These are phyloP conservation scores for Drosophila barbarae DNA, from an alignment of 2,888 invertebrate genomes.

Conservation along the genomic window DNA sequence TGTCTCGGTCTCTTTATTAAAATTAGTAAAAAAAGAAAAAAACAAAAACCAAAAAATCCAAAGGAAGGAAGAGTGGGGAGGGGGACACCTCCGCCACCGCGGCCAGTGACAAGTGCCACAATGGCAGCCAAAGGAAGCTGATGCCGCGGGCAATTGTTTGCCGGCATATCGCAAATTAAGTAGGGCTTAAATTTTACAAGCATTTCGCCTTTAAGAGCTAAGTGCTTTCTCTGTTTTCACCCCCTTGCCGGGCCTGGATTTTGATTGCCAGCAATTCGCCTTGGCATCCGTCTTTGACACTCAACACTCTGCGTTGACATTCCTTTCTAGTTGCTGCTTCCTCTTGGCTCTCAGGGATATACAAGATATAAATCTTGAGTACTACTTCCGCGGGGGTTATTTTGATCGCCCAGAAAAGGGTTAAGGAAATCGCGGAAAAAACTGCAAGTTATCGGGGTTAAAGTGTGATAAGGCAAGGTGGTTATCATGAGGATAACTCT, in stretches of 20 bases:
- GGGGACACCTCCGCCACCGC: constrained; percentile 9
- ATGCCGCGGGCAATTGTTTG: constrained; percentile 69
- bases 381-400: too few species aligned
- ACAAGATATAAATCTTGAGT: too few species aligned
- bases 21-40: constrained; percentile 75
- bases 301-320: constrained; percentile 51
- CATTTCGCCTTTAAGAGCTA: constrained; percentile 74
- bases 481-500: neutral
- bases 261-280: constrained; percentile 44
- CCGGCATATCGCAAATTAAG: constrained; percentile 74
- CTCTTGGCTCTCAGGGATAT: too few species aligned
- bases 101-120: constrained; percentile 48
- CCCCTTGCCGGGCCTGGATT: constrained; percentile 16
- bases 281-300: constrained; percentile 48
- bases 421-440: too few species aligned
- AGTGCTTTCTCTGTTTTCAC: constrained; percentile 63
- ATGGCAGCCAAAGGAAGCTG: constrained; percentile 29
- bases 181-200: constrained; percentile 75
- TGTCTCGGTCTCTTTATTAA: constrained; percentile 71
- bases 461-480: neutral
- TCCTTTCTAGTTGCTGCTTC: constrained; percentile 9
- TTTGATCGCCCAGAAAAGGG: too few species aligned
- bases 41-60: too few species aligned
- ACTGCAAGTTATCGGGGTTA: too few species aligned
- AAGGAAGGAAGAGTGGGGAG: too few species aligned